These are phyloP conservation scores for Berghia stephanieae DNA, from an alignment of 1,140 invertebrate genomes.

Conservation along the genomic window DNA sequence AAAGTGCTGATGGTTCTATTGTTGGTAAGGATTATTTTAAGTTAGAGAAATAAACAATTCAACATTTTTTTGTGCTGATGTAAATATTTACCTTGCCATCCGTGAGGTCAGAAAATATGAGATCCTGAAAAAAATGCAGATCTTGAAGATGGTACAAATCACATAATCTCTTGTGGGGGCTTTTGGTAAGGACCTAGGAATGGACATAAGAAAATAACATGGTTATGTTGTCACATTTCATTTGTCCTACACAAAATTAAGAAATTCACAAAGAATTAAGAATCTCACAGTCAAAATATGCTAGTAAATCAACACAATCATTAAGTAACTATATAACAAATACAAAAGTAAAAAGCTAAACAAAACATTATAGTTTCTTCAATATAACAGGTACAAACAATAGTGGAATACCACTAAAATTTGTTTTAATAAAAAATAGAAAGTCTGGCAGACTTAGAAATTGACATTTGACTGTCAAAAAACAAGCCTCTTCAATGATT, in stretches of 20 bases:
- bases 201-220: slow-evolving; percentile 10
- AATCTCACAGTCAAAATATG: not conserved
- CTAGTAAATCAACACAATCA: not conserved
- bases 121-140: slow-evolving; percentile 50
- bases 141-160: slow-evolving; percentile 50
- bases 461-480: too few species aligned
- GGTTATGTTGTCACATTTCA: not conserved
- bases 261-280: not conserved
- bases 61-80: not conserved
- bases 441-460: too few species aligned
- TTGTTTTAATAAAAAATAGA: too few species aligned
- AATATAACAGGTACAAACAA: too few species aligned
- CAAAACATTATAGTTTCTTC: not conserved
- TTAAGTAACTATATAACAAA: not conserved
- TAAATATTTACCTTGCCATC: slow-evolving; percentile 58
- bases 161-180: slow-evolving; percentile 46
- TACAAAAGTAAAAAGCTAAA: not conserved
- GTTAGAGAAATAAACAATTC: not conserved
- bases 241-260: not conserved
- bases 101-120: slow-evolving; percentile 51
- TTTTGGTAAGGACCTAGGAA: slow-evolving; percentile 55
- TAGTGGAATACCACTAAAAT: too few species aligned
- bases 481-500: too few species aligned
- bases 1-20: not conserved
- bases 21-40: not conserved